These are phyloP conservation scores for Meles meles DNA, from an alignment of 2,113 vertebrate species.

Conservation along the genomic window DNA sequence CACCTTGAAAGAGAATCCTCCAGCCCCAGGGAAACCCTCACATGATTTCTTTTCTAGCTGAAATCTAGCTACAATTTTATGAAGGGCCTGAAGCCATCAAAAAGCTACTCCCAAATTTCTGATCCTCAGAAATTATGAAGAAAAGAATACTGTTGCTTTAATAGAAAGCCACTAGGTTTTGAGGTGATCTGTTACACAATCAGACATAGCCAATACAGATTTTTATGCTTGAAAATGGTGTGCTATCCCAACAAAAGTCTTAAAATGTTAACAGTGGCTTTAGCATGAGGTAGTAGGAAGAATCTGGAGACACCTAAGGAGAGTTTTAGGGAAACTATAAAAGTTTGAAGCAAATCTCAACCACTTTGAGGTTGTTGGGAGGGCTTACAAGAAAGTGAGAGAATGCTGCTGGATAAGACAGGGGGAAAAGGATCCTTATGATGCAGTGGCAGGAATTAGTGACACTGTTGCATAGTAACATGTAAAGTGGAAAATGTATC, in stretches of 20 bases:
- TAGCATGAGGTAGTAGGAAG: not conserved
- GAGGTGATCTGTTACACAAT: not conserved
- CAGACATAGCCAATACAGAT: not conserved
- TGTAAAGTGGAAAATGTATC: not conserved
- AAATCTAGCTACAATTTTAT: not conserved
- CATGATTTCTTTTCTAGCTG: not conserved
- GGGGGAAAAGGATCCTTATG: not conserved
- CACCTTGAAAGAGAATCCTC: not conserved
- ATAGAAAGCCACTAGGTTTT: not conserved
- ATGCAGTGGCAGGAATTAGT: not conserved
- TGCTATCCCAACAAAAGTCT: not conserved
- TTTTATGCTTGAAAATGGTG: not conserved
- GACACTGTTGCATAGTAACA: not conserved
- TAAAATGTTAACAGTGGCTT: not conserved
- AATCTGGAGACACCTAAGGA: not conserved
- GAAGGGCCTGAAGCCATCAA: not conserved
- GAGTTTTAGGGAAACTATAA: not conserved
- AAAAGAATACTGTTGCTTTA: not conserved
- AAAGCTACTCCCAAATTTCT: not conserved
- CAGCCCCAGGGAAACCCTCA: not conserved
- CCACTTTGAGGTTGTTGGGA: not conserved
- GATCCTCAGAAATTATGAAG: not conserved
- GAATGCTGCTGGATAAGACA: not conserved
- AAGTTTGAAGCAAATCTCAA: not conserved
- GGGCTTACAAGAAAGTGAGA: not conserved